Percentiles rank a stretch among this genome's conserved stretches.
Evolutionary conservation across 2,113 vertebrate genomes (phyloP).

Genomic region (Pelecanus crispus): DNA sequence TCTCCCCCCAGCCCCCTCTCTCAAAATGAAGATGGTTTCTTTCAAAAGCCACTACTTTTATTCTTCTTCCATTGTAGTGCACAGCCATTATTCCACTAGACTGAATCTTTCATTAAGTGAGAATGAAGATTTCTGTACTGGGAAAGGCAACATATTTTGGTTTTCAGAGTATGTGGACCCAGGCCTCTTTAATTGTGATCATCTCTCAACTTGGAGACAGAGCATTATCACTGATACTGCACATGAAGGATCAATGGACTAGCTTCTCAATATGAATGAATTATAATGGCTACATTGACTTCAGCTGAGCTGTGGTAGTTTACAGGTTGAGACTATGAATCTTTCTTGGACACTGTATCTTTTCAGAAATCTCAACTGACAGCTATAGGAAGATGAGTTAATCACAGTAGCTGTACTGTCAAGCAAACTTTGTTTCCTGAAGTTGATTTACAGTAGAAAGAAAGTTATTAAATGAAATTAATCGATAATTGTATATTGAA

Average conservation of each 20-base stretch:
- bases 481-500: conserved; percentile 46
- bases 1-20: rapidly evolving
- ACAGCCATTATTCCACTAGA: not conserved
- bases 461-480: conserved; percentile 14
- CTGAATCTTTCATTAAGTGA: not conserved
- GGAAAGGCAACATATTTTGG: not conserved
- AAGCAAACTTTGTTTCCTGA: conserved; percentile 24
- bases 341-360: not conserved
- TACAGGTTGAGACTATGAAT: not conserved
- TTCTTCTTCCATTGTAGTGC: not conserved
- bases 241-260: not conserved
- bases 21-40: not conserved
- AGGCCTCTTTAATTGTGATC: not conserved
- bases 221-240: not conserved
- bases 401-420: not conserved
- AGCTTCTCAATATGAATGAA: not conserved
- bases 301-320: not conserved
- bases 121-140: not conserved
- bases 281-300: not conserved
- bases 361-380: not conserved
- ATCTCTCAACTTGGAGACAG: not conserved
- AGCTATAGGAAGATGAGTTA: not conserved
- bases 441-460: conserved; percentile 29
- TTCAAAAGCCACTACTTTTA: not conserved
- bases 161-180: not conserved